Evolutionary conservation across 2,888 invertebrate species (phyloP).

Genomic region (Drosophila fungiperda): DNA sequence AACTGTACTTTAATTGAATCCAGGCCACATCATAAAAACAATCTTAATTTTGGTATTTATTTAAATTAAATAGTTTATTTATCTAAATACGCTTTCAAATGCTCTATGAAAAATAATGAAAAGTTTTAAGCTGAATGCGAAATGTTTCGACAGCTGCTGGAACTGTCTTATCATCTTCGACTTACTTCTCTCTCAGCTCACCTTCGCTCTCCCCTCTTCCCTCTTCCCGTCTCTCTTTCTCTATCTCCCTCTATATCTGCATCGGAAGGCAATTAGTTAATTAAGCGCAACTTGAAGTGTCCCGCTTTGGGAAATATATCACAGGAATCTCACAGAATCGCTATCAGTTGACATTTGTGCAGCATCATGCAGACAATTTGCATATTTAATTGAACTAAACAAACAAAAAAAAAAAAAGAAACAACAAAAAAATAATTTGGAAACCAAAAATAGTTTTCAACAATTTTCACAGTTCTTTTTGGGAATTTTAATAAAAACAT

Average conservation of each 20-base stretch:
- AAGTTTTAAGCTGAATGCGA: not conserved
- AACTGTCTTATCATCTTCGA: not conserved
- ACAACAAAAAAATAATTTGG: not conserved
- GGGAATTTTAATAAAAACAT: conserved; percentile 55
- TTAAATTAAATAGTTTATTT: too few relatives aligned
- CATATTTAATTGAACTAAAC: conserved; percentile 73
- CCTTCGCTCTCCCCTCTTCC: not conserved
- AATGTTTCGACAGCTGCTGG: not conserved
- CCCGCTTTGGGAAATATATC: conserved; percentile 51
- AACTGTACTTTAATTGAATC: too few relatives aligned
- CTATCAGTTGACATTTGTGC: conserved; percentile 67
- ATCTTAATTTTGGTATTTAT: not conserved
- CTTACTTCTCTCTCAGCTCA: not conserved
- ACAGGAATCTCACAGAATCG: conserved; percentile 24
- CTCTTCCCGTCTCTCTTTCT: not conserved
- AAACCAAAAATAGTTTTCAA: conserved; percentile 42
- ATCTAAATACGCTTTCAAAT: not conserved
- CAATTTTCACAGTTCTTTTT: conserved; percentile 44
- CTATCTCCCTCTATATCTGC: too few relatives aligned
- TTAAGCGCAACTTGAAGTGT: conserved; percentile 69
- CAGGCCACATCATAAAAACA: too few relatives aligned
- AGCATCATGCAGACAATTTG: conserved; percentile 71
- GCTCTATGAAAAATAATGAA: not conserved
- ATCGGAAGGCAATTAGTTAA: conserved; percentile 66
- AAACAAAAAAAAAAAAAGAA: not conserved